These are phyloP conservation scores for Phalacrocorax carbo DNA, from an alignment of 2,113 vertebrate species.

Conservation along the genomic window DNA sequence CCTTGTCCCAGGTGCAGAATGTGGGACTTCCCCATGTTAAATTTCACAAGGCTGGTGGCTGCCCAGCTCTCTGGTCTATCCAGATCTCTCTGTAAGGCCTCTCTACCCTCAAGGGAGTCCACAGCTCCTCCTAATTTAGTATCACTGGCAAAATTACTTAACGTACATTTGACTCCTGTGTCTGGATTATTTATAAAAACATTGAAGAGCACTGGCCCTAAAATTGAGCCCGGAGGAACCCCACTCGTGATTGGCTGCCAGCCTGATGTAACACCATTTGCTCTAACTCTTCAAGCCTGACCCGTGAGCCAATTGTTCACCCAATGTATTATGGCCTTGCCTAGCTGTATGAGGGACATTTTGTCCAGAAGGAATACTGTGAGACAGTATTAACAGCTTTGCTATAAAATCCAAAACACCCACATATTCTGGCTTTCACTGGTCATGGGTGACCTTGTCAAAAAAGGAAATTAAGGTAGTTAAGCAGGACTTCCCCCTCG, in stretches of 20 bases:
- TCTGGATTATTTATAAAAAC: background rate
- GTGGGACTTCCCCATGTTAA: background rate
- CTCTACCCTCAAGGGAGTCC: background rate
- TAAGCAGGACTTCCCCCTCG: background rate
- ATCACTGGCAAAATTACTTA: background rate
- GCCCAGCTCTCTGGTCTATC: background rate
- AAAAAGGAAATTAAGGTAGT: background rate
- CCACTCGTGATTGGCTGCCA: rapidly evolving
- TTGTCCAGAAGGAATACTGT: background rate
- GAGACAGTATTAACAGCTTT: background rate
- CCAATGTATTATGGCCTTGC: background rate
- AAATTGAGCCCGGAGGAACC: background rate
- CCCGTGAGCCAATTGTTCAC: background rate
- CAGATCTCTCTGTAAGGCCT: background rate
- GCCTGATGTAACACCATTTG: background rate
- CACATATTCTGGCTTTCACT: background rate
- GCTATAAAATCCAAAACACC: background rate
- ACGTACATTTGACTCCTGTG: background rate
- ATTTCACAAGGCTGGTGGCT: rapidly evolving
- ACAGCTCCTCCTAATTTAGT: background rate
- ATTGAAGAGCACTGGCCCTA: background rate
- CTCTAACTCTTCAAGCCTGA: rapidly evolving
- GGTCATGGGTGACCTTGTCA: background rate
- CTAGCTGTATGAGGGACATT: background rate
- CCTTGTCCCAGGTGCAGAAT: background rate